Conservation (phyloP, 2,113 vertebrate species). For the Rhinopomastus cyanomelas region DNA sequence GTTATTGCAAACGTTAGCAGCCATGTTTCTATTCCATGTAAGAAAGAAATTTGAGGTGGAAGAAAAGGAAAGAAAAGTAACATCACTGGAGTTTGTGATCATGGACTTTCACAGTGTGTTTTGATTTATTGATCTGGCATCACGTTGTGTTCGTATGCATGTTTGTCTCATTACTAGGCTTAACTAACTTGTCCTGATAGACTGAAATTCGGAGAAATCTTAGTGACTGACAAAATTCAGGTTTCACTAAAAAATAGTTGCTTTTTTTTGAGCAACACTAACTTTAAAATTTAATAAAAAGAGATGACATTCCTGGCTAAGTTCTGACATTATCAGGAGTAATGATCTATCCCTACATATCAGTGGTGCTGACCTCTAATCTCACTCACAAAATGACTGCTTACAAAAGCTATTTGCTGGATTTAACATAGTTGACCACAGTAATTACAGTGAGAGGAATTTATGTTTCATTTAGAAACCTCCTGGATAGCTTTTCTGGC, state of each 20-base stretch:
- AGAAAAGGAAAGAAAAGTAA: not conserved
- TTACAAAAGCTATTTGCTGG: constrained; percentile 65
- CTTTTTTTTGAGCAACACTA: not conserved
- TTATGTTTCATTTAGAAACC: constrained; percentile 68
- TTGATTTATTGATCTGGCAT: not conserved
- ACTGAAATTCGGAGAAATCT: not conserved
- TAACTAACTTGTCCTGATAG: not conserved
- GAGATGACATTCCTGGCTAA: not conserved
- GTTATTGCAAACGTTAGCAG: not conserved
- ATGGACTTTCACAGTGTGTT: not conserved
- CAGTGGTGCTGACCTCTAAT: constrained; percentile 28
- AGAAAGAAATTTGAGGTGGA: not conserved
- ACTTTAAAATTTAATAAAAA: not conserved
- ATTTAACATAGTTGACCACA: constrained; percentile 67
- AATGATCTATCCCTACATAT: not conserved
- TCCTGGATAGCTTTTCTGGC: constrained; percentile 28
- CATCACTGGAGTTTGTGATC: not conserved
- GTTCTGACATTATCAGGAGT: constrained; percentile 25
- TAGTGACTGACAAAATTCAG: not conserved
- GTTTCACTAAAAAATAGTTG: not conserved
- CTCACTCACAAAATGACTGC: constrained; percentile 40
- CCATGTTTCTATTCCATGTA: not conserved
- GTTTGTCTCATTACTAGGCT: not conserved
- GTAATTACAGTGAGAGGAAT: constrained; percentile 64
- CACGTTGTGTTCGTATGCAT: not conserved